A percentile compares a stretch with the other conserved stretches of the same genome.
Conservation (phyloP, 2,113 vertebrate genomes). For the Microcebus lehilahytsara region DNA sequence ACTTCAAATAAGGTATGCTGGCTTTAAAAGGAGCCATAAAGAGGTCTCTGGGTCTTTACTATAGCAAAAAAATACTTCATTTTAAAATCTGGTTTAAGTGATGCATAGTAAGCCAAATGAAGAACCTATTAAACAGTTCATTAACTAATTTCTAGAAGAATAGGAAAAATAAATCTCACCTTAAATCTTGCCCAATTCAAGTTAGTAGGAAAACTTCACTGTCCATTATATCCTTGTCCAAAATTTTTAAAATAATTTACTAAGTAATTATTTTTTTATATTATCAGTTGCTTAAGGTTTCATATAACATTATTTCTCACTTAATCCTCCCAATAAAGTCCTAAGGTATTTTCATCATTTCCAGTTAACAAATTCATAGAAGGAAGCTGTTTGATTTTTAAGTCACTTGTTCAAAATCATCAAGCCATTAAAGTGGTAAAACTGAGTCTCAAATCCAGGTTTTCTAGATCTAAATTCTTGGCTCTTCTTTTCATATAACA, state of each 20-base stretch:
- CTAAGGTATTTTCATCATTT: background rate
- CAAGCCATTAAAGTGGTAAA: background rate
- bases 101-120: background rate
- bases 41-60: background rate
- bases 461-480: background rate
- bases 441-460: background rate
- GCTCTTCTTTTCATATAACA: background rate
- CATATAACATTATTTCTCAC: background rate
- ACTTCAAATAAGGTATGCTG: background rate
- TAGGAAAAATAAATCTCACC: background rate
- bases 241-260: background rate
- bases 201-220: background rate
- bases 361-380: background rate
- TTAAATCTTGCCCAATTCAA: background rate
- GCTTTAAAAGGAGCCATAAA: background rate
- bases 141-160: background rate
- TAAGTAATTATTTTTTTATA: background rate
- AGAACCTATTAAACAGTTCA: background rate
- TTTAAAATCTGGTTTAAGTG: background rate
- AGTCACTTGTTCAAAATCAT: constrained; percentile 27
- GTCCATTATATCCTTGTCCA: background rate
- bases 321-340: background rate
- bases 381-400: background rate
- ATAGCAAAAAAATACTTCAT: background rate
- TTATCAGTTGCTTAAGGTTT: background rate